Percentiles rank a stretch among this genome's conserved stretches.
These are phyloP conservation scores for Sander lucioperca DNA, from an alignment of 2,113 vertebrate genomes.

Conservation along the genomic window DNA sequence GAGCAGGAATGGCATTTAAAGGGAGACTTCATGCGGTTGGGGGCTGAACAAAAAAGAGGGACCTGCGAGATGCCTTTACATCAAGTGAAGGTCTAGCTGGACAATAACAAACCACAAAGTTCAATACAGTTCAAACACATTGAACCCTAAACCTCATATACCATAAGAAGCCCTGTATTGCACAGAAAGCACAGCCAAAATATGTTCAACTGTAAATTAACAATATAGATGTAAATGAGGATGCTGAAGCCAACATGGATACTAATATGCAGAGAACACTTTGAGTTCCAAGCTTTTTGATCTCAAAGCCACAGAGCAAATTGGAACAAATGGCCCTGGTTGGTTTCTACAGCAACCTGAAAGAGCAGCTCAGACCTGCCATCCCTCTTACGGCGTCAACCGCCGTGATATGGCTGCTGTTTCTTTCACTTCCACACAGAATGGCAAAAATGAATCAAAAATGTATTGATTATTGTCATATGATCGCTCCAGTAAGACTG, in stretches of 20 bases:
- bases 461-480: neutral
- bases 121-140: conserved; percentile 41
- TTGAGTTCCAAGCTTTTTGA: conserved; percentile 62
- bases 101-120: conserved; percentile 52
- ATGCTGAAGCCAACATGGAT: conserved; percentile 43
- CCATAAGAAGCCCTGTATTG: neutral
- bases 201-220: conserved; percentile 36
- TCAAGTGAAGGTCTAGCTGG: conserved; percentile 9
- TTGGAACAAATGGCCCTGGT: conserved; percentile 76
- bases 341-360: conserved; percentile 82
- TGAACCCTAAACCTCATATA: neutral
- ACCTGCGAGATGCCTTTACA: conserved; percentile 41
- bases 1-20: conserved; percentile 65
- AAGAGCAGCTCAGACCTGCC: conserved; percentile 51
- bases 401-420: conserved; percentile 34
- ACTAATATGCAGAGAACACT: conserved; percentile 61
- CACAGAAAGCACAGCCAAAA: neutral
- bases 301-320: conserved; percentile 68
- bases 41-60: conserved; percentile 8
- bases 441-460: neutral
- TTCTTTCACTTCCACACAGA: conserved; percentile 25
- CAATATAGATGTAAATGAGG: conserved; percentile 42
- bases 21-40: conserved; percentile 28
- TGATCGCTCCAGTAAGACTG: neutral
- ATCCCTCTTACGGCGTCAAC: conserved; percentile 51